phyloP scores from a whole-genome alignment of 2,113 vertebrate genomes.

The Rhegmatorhina hoffmannsi region DNA sequence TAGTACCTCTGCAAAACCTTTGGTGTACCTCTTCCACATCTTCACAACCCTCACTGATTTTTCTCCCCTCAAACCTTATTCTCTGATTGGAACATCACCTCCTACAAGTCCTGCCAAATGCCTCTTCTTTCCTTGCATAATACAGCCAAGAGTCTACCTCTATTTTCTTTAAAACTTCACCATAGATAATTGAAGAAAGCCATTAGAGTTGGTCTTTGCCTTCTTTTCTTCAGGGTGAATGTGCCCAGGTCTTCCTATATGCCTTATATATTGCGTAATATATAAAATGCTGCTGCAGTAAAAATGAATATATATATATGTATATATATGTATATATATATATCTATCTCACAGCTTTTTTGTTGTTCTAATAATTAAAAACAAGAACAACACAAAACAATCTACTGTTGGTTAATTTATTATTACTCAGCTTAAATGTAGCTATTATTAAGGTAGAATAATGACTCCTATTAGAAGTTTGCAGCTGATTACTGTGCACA shows the following conservation, averaged over 20 bases:
- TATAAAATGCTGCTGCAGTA: not conserved
- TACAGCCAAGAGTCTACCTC: not conserved
- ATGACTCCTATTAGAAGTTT: not conserved
- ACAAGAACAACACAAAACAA: not conserved
- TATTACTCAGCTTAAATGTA: not conserved
- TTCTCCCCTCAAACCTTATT: accelerated
- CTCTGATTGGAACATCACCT: not conserved
- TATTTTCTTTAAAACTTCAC: not conserved
- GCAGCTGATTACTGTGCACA: not conserved
- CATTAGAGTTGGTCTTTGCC: not conserved
- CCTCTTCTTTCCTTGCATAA: not conserved
- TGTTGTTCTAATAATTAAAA: not conserved
- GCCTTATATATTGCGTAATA: not conserved
- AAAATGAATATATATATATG: not conserved
- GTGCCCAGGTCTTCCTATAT: not conserved
- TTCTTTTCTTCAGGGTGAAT: not conserved
- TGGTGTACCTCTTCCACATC: not conserved
- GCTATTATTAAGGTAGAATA: not conserved
- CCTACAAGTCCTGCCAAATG: not conserved
- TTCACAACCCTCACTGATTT: not conserved
- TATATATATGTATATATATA: no score
- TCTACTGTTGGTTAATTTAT: not conserved
- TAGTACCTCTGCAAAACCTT: not conserved
- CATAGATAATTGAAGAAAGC: not conserved
- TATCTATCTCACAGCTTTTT: not conserved